These are phyloP conservation scores for Geotrypetes seraphini DNA, from an alignment of 2,797 vertebrate genomes.

Conservation along the genomic window DNA sequence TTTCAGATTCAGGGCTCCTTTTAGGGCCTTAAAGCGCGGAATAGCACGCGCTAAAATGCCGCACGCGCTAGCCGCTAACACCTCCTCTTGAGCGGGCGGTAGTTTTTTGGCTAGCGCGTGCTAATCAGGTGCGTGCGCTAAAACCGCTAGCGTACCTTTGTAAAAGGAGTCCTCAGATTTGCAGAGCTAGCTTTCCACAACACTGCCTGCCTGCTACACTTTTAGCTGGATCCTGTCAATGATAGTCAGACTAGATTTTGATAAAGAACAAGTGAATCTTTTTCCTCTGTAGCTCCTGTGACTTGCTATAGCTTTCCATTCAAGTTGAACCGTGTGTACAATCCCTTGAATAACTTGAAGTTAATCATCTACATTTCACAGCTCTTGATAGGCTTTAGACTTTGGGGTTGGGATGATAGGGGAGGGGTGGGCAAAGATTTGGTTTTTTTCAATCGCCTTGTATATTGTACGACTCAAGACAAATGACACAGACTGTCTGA, in stretches of 20 bases:
- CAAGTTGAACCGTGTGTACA: constrained; percentile 54
- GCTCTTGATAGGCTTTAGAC: constrained; percentile 63
- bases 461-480: constrained; percentile 55
- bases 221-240: constrained; percentile 55
- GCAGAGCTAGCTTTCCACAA: constrained; percentile 40
- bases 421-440: constrained; percentile 61
- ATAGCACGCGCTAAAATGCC: too few species aligned
- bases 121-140: too few species aligned
- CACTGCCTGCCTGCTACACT: constrained; percentile 36
- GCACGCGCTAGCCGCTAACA: too few species aligned
- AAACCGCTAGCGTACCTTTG: too few species aligned
- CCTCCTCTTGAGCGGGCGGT: too few species aligned
- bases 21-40: too few species aligned
- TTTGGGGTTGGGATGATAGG: too few species aligned
- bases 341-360: constrained; percentile 77
- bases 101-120: too few species aligned
- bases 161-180: too few species aligned
- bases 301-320: constrained; percentile 53
- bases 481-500: constrained; percentile 64
- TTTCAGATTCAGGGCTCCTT: constrained; percentile 46
- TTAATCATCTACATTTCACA: constrained; percentile 76
- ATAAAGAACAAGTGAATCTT: constrained; percentile 56
- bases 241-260: constrained; percentile 58
- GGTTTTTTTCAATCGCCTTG: constrained; percentile 66
- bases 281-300: constrained; percentile 36